These are phyloP conservation scores for Salmo trutta DNA, from an alignment of 2,797 vertebrate species.

Conservation along the genomic window DNA sequence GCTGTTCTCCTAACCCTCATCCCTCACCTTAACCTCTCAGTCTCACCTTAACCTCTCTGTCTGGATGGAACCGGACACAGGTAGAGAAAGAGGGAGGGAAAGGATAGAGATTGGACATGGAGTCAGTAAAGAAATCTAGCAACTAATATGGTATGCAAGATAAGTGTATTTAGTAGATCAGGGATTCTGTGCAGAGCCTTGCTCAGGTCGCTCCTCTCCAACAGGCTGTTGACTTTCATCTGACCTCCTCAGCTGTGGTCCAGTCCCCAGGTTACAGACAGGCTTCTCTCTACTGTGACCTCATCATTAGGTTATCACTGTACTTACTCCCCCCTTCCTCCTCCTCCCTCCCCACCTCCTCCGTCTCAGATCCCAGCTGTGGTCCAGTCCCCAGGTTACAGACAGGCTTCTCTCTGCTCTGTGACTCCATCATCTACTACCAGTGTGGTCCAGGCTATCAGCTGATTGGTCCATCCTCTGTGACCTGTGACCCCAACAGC, in stretches of 20 bases:
- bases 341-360: not conserved
- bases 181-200: too few relatives aligned
- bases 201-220: too few relatives aligned
- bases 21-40: conserved; percentile 1
- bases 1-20: not conserved
- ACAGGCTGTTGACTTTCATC: too few relatives aligned
- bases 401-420: conserved; percentile 73
- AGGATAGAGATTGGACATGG: too few relatives aligned
- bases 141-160: too few relatives aligned
- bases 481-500: conserved; percentile 71
- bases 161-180: too few relatives aligned
- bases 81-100: too few relatives aligned
- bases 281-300: conserved; percentile 74
- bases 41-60: conserved; percentile 3
- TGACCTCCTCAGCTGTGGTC: conserved; percentile 60
- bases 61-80: too few relatives aligned
- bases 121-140: too few relatives aligned
- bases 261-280: conserved; percentile 66
- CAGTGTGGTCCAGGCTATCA: conserved; percentile 74
- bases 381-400: conserved; percentile 72
- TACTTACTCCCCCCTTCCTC: not conserved
- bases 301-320: conserved; percentile 10
- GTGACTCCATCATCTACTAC: conserved; percentile 69
- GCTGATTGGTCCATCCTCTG: conserved; percentile 67
- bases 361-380: conserved; percentile 70